Evolutionary conservation across 2,113 vertebrate genomes (phyloP).

Genomic region (Phrynosoma platyrhinos): DNA sequence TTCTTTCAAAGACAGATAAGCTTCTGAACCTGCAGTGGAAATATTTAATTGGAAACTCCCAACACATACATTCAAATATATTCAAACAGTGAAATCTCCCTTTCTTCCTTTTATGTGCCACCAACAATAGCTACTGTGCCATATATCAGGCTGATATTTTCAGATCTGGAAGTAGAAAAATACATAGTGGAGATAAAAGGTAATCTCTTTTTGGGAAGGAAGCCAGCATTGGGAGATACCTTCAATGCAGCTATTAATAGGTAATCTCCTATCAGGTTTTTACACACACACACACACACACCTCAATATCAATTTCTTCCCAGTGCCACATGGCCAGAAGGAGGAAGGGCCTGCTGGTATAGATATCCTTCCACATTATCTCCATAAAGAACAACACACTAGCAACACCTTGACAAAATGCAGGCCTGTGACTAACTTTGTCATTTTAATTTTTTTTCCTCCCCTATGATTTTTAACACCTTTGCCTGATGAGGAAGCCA

Average conservation of each 20-base stretch:
- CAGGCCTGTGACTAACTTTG: too few relatives aligned
- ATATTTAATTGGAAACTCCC: slow-evolving; percentile 58
- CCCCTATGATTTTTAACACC: too few relatives aligned
- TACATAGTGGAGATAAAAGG: not conserved
- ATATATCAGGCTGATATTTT: slow-evolving; percentile 32
- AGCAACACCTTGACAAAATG: not conserved
- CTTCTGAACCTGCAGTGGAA: slow-evolving; percentile 49
- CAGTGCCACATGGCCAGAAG: too few relatives aligned
- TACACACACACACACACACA: not conserved
- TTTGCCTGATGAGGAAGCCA: too few relatives aligned
- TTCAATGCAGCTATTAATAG: slow-evolving; percentile 20
- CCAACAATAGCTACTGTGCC: slow-evolving; percentile 1
- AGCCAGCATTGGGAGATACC: slow-evolving; percentile 16
- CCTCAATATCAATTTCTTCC: too few relatives aligned
- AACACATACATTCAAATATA: slow-evolving; percentile 38
- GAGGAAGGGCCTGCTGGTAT: too few relatives aligned
- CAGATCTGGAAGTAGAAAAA: slow-evolving; percentile 9
- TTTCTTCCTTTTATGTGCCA: slow-evolving; percentile 10
- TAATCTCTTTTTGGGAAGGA: slow-evolving; percentile 30
- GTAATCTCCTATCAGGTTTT: not conserved
- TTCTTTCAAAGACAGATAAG: slow-evolving; percentile 30
- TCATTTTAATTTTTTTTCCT: too few relatives aligned
- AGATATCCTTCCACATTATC: not conserved
- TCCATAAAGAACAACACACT: too few relatives aligned
- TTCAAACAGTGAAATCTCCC: slow-evolving; percentile 49